Conservation (phyloP, 2,113 vertebrate genomes). For the Phaethornis superciliosus region DNA sequence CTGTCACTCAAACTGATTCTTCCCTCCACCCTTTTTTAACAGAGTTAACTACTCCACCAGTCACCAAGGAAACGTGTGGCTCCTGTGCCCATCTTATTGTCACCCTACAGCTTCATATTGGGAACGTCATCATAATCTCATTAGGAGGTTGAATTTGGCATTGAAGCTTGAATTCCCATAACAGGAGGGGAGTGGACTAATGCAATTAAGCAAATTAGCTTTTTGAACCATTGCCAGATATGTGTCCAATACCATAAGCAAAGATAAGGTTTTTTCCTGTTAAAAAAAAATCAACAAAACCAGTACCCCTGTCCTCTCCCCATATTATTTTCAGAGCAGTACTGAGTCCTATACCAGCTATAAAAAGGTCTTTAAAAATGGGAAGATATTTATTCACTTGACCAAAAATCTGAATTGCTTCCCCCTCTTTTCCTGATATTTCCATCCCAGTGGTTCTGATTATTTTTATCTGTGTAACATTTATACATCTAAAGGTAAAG, state of each 20-base stretch:
- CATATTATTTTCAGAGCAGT: neutral
- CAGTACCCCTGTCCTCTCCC: neutral
- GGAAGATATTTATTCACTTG: neutral
- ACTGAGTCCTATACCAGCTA: neutral
- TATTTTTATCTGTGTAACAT: neutral
- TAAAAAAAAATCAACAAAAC: neutral
- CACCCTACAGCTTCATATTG: neutral
- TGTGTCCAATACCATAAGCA: neutral
- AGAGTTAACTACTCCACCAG: conserved; percentile 25
- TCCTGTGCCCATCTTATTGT: neutral
- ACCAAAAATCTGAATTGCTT: neutral
- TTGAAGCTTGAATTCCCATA: conserved; percentile 54
- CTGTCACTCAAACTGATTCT: conserved; percentile 26
- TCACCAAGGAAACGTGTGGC: conserved; percentile 45
- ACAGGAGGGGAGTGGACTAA: conserved; percentile 55
- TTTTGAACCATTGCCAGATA: neutral
- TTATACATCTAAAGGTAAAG: neutral
- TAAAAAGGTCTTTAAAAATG: neutral
- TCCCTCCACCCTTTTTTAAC: neutral
- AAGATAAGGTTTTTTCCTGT: neutral
- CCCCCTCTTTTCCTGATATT: neutral
- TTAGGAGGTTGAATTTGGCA: conserved; percentile 50
- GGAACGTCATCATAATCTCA: conserved; percentile 27
- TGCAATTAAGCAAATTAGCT: conserved; percentile 27
- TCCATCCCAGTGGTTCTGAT: neutral